Conservation (phyloP, 30 jellyfish, hydroid and myxozoan genomes). For the Sanderia malayensis region DNA sequence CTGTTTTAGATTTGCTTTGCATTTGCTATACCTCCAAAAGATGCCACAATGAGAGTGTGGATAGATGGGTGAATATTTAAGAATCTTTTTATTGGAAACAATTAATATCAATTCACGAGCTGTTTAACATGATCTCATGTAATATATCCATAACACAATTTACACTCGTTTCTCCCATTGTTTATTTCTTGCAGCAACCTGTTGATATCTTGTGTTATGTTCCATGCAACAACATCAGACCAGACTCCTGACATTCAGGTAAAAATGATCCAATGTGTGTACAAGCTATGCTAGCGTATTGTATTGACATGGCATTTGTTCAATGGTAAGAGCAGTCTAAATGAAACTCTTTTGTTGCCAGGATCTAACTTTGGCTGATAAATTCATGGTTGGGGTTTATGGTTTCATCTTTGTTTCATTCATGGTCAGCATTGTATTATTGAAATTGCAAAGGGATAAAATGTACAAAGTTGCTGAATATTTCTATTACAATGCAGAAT, state of each 20-base stretch:
- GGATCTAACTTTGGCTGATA: slow-evolving; percentile 88
- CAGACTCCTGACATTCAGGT: slow-evolving; percentile 95
- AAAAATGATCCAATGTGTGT: too few species aligned
- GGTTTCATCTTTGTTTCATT: slow-evolving; percentile 84
- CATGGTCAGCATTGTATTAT: slow-evolving; percentile 80
- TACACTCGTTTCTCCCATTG: too few species aligned
- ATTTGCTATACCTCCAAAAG: slow-evolving; percentile 92
- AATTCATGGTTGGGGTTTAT: slow-evolving; percentile 90
- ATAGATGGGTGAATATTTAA: slow-evolving; percentile 75
- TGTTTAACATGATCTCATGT: too few species aligned
- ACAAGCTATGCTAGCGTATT: too few species aligned
- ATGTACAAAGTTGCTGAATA: slow-evolving; percentile 81
- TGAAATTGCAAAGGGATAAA: slow-evolving; percentile 78
- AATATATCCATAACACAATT: too few species aligned
- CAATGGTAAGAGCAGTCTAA: too few species aligned
- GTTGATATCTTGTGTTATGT: slow-evolving; percentile 89
- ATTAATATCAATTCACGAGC: too few species aligned
- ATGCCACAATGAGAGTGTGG: slow-evolving; percentile 95
- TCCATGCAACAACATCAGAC: slow-evolving; percentile 84
- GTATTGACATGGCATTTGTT: too few species aligned
- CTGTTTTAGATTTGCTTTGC: slow-evolving; percentile 76
- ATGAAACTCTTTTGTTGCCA: neutral
- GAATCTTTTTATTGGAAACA: too few species aligned
- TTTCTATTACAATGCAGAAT: slow-evolving; percentile 78
- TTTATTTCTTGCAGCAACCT: slow-evolving; percentile 37